Evolutionary conservation across 2,113 vertebrate genomes (phyloP), one percentile per base, ranked within the genome.

Genomic region (Erpornis zantholeuca): DNA sequence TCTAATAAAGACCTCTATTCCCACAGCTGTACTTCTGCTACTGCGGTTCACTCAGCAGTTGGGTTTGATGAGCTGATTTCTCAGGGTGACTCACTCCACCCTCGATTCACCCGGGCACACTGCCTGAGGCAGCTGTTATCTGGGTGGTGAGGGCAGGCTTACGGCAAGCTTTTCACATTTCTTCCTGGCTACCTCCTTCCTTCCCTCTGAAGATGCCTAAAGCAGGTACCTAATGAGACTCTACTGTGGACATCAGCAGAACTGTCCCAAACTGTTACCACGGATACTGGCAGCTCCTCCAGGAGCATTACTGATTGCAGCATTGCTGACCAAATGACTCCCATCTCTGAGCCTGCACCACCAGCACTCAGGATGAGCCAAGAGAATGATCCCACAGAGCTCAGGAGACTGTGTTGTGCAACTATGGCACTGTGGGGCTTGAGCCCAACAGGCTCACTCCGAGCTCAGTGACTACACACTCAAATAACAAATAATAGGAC

Each of bases 391-490:
- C 31, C 38, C 45, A 27, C 0, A 5, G 8, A 27, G 50, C 40
- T 38, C 8, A 57, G 80, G 65, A 44, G 68, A 13, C 25, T 21
- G 20, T 4, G 3, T n/a, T 1, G 0, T 27, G 45, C 44, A 71
- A 73, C 44, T 17, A 3, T 11, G 2, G 2, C 19, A 50, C 7
- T 6, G 25, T 42, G 61, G 27, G 28, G 44, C 63, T 57, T 57
- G 54, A 11, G 22, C 7, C 42, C 8, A 2, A 14, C 21, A 24
- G 56, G 29, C 28, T 77, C 0, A 0, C 71, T 21, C 63, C 0
- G 11, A 77, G 68, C 76, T 90, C 85, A 33, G 45, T 15, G 68
- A 35, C 56, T 44, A 36, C 24, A 69, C 76, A 18, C 59, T 65
- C 68, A 73, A 69, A 11, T 15, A 91, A 50, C 57, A 66, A 19